Percentiles rank a stretch among this genome's conserved stretches.
phyloP scores from a whole-genome alignment of 2,888 invertebrate genomes.

The Lamellibrachia columna region DNA sequence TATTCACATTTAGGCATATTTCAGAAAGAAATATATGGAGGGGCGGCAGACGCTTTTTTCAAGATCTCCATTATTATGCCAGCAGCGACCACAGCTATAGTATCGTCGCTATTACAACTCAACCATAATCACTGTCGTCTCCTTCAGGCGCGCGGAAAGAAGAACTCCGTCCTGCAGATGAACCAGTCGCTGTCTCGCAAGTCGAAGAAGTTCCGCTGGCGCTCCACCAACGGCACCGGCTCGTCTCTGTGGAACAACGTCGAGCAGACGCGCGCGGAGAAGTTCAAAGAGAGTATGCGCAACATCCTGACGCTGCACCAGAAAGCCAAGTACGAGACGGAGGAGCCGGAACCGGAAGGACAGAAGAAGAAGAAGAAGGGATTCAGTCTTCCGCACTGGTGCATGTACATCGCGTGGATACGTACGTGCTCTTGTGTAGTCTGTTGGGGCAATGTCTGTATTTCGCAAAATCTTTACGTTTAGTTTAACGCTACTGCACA shows the following conservation, averaged over 20 bases:
- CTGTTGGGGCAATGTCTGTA: not conserved
- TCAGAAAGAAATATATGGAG: no score
- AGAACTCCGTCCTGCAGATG: slow-evolving; percentile 54
- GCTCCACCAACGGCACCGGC: slow-evolving; percentile 46
- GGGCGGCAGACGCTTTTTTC: no score
- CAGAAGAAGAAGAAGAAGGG: slow-evolving; percentile 61
- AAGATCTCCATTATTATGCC: no score
- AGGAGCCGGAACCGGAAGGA: slow-evolving; percentile 39
- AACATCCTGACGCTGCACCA: slow-evolving; percentile 54
- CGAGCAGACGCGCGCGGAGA: slow-evolving; percentile 44
- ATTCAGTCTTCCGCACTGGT: slow-evolving; percentile 61
- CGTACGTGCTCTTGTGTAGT: slow-evolving; percentile 48
- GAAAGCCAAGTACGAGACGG: slow-evolving; percentile 43
- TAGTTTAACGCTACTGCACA: not conserved
- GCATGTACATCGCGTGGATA: slow-evolving; percentile 62
- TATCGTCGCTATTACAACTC: not conserved
- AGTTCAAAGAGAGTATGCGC: slow-evolving; percentile 54
- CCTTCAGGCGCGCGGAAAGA: slow-evolving; percentile 53
- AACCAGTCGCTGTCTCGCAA: slow-evolving; percentile 54
- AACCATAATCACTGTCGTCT: slow-evolving; percentile 28
- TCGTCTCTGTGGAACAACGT: slow-evolving; percentile 42
- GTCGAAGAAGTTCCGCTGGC: slow-evolving; percentile 57
- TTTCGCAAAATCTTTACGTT: not conserved
- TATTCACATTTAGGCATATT: no score
- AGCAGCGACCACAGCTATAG: not conserved